Evolutionary conservation across 1,140 invertebrate species (phyloP).

Genomic region (Euura lappo): DNA sequence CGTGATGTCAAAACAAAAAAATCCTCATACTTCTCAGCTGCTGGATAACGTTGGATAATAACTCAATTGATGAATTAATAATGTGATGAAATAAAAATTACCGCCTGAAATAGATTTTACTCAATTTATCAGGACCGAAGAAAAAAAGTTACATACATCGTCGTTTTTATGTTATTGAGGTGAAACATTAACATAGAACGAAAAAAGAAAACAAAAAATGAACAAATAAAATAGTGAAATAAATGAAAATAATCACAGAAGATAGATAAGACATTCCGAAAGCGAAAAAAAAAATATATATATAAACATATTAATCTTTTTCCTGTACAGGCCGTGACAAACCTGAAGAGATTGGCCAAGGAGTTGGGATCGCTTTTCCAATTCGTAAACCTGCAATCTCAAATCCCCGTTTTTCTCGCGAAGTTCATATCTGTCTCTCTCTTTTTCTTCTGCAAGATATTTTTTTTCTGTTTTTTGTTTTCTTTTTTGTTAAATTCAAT

Average conservation of each 20-base stretch:
- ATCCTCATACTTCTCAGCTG: too few species aligned
- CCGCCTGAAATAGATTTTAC: too few species aligned
- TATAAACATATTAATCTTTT: slow-evolving; percentile 31
- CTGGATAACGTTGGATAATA: too few species aligned
- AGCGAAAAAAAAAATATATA: slow-evolving; percentile 21
- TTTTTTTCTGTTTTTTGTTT: slow-evolving; percentile 41
- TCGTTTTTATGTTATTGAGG: too few species aligned
- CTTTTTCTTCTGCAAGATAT: slow-evolving; percentile 62
- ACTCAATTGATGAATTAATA: too few species aligned
- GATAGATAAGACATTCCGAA: slow-evolving; percentile 45
- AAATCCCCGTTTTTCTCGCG: slow-evolving; percentile 61
- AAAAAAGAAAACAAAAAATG: background rate
- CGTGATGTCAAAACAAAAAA: too few species aligned
- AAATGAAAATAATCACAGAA: slow-evolving; percentile 10
- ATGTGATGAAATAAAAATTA: too few species aligned
- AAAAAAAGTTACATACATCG: too few species aligned
- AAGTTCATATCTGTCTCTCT: slow-evolving; percentile 61
- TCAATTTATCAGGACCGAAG: too few species aligned
- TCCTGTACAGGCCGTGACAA: slow-evolving; percentile 56
- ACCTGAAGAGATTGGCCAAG: slow-evolving; percentile 60
- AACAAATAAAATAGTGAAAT: slow-evolving; percentile 16
- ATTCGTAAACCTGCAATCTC: slow-evolving; percentile 61
- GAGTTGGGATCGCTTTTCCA: slow-evolving; percentile 62
- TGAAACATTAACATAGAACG: too few species aligned
- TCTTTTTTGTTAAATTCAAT: slow-evolving; percentile 32